A percentile compares a stretch with the other conserved stretches of the same genome.
Evolutionary conservation across 2,888 invertebrate species (phyloP).

Genomic region (Drosophila cyrtoloma): DNA sequence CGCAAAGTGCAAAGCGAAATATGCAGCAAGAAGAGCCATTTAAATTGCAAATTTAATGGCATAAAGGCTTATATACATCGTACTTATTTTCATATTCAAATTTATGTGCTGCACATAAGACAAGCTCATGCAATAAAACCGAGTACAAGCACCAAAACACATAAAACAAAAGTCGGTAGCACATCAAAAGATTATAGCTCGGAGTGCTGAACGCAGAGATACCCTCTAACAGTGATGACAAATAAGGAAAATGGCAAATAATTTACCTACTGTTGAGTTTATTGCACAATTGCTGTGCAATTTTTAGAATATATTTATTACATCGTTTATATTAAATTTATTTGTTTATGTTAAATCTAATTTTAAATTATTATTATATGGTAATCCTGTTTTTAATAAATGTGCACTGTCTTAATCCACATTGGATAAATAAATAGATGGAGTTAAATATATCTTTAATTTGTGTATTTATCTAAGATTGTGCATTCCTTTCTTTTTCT

Average conservation of each 20-base stretch:
- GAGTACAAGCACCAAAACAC: constrained; percentile 41
- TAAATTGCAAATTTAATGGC: constrained; percentile 23
- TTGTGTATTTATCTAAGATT: background rate
- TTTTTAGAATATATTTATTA: background rate
- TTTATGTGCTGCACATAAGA: constrained; percentile 73
- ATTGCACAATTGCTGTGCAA: background rate
- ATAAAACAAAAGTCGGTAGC: constrained; percentile 45
- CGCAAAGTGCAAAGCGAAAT: constrained; percentile 5
- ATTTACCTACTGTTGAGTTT: background rate
- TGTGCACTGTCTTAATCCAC: accelerated
- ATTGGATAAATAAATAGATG: background rate
- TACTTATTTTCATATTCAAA: constrained; percentile 12
- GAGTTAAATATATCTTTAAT: background rate
- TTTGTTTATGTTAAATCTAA: background rate
- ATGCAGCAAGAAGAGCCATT: constrained; percentile 21
- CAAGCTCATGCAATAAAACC: constrained; percentile 59
- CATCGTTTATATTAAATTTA: accelerated
- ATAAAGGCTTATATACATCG: constrained; percentile 1
- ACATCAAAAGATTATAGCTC: background rate
- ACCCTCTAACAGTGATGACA: background rate
- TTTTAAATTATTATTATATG: background rate
- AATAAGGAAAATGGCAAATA: background rate
- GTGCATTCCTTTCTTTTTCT: background rate
- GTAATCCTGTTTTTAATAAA: background rate
- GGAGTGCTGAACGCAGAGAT: constrained; percentile 3